phyloP scores from a whole-genome alignment of 2,888 invertebrate species.

The Eupithecia inturbata region DNA sequence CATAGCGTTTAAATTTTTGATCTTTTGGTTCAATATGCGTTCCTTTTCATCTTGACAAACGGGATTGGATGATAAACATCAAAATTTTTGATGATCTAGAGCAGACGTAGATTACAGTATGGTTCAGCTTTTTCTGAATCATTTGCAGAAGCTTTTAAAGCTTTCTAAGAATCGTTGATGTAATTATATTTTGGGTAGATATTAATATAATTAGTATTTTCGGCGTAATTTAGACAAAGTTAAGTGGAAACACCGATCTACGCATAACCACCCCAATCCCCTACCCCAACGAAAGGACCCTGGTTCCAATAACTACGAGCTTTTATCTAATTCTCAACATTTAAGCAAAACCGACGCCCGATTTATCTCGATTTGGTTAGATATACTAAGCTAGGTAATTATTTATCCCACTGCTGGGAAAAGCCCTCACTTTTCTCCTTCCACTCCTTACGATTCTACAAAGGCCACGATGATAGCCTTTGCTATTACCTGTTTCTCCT shows the following conservation, averaged over 20 bases:
- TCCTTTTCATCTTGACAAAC: slow-evolving; percentile 6
- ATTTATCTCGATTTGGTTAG: neutral
- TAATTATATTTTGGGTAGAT: neutral
- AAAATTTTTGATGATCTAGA: neutral
- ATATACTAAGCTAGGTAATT: too few relatives aligned
- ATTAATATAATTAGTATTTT: neutral
- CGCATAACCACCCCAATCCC: neutral
- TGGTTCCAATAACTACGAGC: neutral
- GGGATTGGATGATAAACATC: slow-evolving; percentile 1
- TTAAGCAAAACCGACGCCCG: neutral
- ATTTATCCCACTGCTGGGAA: neutral
- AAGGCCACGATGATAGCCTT: too few relatives aligned
- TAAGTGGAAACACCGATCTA: neutral
- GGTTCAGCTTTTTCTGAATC: neutral
- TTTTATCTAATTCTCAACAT: neutral
- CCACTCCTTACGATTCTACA: neutral
- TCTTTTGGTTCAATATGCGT: slow-evolving; percentile 15
- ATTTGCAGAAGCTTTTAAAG: neutral
- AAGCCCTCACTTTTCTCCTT: neutral
- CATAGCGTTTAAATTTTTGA: slow-evolving; percentile 23
- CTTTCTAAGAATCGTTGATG: neutral
- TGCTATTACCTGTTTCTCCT: neutral
- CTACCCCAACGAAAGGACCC: neutral
- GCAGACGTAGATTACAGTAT: neutral
- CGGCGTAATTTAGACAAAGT: neutral